These are phyloP conservation scores for Calidris pygmaea DNA, from an alignment of 2,113 vertebrate genomes.

Conservation along the genomic window DNA sequence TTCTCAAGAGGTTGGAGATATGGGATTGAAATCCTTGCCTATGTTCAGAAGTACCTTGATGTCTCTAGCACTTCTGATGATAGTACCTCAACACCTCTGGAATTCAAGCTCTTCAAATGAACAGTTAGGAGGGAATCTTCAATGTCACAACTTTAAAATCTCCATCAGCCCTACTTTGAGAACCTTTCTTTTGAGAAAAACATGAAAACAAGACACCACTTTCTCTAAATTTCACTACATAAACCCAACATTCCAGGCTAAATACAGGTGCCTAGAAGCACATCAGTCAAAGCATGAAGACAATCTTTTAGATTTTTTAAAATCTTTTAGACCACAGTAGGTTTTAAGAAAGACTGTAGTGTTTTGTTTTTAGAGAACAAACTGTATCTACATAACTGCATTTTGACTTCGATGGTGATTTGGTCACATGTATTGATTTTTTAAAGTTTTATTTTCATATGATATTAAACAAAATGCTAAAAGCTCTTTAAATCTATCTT, in stretches of 20 bases:
- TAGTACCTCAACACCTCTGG: background rate
- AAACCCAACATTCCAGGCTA: background rate
- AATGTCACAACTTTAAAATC: background rate
- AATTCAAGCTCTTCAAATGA: background rate
- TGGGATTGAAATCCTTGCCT: background rate
- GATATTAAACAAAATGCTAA: background rate
- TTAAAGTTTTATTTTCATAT: background rate
- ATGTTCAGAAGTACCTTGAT: background rate
- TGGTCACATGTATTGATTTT: background rate
- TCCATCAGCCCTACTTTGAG: background rate
- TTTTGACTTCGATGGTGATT: background rate
- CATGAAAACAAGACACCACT: background rate
- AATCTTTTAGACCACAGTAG: background rate
- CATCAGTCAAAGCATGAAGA: background rate
- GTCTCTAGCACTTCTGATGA: background rate
- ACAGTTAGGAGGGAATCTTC: background rate
- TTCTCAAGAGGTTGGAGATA: background rate
- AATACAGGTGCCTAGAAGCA: background rate
- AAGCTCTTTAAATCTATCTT: background rate
- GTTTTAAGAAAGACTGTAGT: background rate
- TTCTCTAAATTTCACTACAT: background rate
- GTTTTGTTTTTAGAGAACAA: background rate
- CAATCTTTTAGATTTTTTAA: background rate
- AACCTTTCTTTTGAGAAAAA: background rate
- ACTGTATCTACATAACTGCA: background rate